Evolutionary conservation across 2,113 vertebrate species (phyloP), one percentile per base, ranked within the genome.

Genomic region (Apteryx owenii): DNA sequence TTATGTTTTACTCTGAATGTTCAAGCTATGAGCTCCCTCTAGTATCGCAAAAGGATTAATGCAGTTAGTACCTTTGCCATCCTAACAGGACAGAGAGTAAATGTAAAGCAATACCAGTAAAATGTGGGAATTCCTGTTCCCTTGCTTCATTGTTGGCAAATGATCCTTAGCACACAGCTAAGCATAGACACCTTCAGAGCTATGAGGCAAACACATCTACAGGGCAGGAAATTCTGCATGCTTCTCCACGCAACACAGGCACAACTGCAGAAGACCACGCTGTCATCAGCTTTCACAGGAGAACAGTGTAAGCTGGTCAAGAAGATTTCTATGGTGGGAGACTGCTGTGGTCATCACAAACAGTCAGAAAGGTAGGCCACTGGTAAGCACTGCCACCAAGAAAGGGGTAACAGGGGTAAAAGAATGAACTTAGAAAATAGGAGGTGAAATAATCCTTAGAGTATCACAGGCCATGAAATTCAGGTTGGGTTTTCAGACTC

Each of bases 11-110:
- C 56, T 77, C 19, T 48, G 46, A 29, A 46, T 91, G 54, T 50
- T 81, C 71, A 83, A 77, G 54, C 65, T 61, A 64, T 7, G 95
- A 91, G 97, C 96, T 90, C 97, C 97, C 94, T 91, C 97, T 97
- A 95, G 95, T 81, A 92, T 36, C 50, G 22, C 33, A 78, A 88
- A 78, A 75, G 20, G 33, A 86, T 95, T 91, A 95, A 78, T 78
- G 88, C 96, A 95, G 42, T 46, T 66, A 22, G 28, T 42, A 87
- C 38, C 12, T 79, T 29, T 38, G 44, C 48, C 19, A 53, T 58
- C 20, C 40, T 80, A 19, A 89, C 40, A 18, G 18, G 73, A 58
- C 2, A 22, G 17, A 84, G 31, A 60, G 16, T 9, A 90, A 76
- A 79, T 36, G 5, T 2, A 51, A 86, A 2, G 7, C 73, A 81